Conservation (phyloP, 2,797 vertebrate genomes). For the Thunnus albacares region DNA sequence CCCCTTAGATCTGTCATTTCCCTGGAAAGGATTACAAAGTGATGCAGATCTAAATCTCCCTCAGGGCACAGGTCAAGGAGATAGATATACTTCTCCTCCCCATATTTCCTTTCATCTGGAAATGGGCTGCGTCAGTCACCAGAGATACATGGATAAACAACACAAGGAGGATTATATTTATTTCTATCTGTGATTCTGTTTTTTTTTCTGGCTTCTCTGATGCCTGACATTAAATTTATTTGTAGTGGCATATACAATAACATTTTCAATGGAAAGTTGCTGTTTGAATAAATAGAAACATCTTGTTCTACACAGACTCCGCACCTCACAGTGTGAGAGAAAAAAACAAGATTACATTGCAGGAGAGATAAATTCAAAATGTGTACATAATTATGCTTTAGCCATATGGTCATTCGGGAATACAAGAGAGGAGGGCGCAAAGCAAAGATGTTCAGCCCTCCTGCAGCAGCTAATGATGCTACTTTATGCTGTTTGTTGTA, state of each 20-base stretch:
- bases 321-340: slow-evolving; percentile 24
- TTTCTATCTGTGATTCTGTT: neutral
- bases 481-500: slow-evolving; percentile 60
- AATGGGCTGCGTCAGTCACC: slow-evolving; percentile 2
- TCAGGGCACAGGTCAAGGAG: slow-evolving; percentile 58
- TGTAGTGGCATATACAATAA: neutral
- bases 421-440: slow-evolving; percentile 34
- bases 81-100: slow-evolving; percentile 34
- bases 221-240: slow-evolving; percentile 31
- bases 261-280: slow-evolving; percentile 29
- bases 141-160: slow-evolving; percentile 25
- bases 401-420: slow-evolving; percentile 65
- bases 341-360: slow-evolving; percentile 40
- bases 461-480: slow-evolving; percentile 57
- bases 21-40: slow-evolving; percentile 46
- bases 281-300: slow-evolving; percentile 26
- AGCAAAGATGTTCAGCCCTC: slow-evolving; percentile 40
- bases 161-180: slow-evolving; percentile 28
- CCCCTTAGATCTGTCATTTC: slow-evolving; percentile 47
- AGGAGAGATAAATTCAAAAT: slow-evolving; percentile 52
- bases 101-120: slow-evolving; percentile 47
- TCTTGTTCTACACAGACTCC: slow-evolving; percentile 22
- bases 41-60: slow-evolving; percentile 45
- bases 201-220: slow-evolving; percentile 28
- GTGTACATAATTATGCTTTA: slow-evolving; percentile 57